Percentiles rank a stretch among this genome's conserved stretches.
phyloP scores from a whole-genome alignment of 64 coral and sea anemone genomes.

The Catalaphyllia jardinei region DNA sequence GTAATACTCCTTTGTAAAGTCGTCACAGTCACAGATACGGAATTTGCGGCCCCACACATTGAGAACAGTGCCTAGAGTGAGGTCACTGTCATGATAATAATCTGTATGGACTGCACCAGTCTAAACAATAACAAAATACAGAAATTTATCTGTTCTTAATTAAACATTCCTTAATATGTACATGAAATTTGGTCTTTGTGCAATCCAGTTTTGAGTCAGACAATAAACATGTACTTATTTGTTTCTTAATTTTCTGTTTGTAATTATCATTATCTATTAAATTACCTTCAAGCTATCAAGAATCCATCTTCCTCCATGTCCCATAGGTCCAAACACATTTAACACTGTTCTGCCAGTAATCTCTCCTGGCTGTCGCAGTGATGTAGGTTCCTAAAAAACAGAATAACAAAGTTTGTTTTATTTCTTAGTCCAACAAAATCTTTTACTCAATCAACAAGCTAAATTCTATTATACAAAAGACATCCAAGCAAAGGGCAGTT shows the following conservation, averaged over 20 bases:
- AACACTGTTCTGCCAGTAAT: constrained; percentile 94
- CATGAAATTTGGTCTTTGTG: no score
- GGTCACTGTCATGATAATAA: constrained; percentile 90
- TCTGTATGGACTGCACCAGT: constrained; percentile 95
- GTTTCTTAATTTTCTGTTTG: no score
- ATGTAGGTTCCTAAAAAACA: constrained; percentile 73
- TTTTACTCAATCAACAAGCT: no score
- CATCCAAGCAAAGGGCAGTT: background rate
- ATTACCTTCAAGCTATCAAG: constrained; percentile 87
- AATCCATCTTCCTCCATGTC: constrained; percentile 98
- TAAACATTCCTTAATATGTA: no score
- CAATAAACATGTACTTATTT: no score
- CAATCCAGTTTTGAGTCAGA: no score
- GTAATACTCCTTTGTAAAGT: constrained; percentile 95
- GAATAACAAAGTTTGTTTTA: background rate
- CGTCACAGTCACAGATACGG: constrained; percentile 94
- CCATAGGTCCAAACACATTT: constrained; percentile 99
- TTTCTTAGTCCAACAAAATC: background rate
- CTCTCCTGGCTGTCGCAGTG: constrained; percentile 87
- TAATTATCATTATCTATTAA: no score
- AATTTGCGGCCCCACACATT: constrained; percentile 93
- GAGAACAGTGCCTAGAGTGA: constrained; percentile 87
- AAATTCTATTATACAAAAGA: no score
- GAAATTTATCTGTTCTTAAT: background rate
- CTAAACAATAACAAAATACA: constrained; percentile 27